Evolutionary conservation across 2,797 vertebrate genomes (phyloP), one percentile per base, ranked within the genome.

Genomic region (Carduelis carduelis): DNA sequence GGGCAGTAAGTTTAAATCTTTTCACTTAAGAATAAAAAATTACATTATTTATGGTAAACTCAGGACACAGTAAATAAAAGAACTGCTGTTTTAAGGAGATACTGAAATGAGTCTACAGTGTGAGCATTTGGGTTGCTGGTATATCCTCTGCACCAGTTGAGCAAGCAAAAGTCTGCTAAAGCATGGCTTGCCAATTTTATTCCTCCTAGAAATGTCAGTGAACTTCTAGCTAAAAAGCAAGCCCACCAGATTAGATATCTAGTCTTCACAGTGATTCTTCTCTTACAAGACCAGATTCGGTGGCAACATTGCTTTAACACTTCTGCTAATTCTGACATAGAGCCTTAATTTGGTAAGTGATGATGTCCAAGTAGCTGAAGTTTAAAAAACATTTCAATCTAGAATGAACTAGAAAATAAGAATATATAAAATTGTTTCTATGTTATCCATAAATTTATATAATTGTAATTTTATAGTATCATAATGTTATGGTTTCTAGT

Each of bases 401-500:
- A 27, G 57, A 80, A 53, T 14, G 14, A 59, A 34, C 14, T 75
- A 71, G 26, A 78, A 65, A 83, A 28, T n/a, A 61, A 26, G 50
- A 72, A 41, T 65, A n/a, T 41, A 12, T 32, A 24, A 63, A 59
- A 7, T 28, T 27, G 3, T 61, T 61, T 80, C 18, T 66, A 30
- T 55, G 20, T 86, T 71, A 53, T 24, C 24, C 81, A 9, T 72
- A 68, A 6, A 41, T 75, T 39, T 80, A 17, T 66, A 6, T 72
- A 1, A 39, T 27, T 83, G 14, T 71, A 52, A 63, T 44, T 89
- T 69, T 65, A 41, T 61, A 65, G 9, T 59, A 76, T 84, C 72
- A 22, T 57, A 21, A 85, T 92, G 89, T 76, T 89, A 43, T 97
- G 78, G 35, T 97, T 98, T 98, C 83, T 98, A 99, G 99, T 98